Percentiles rank a stretch among this genome's conserved stretches.
Conservation (phyloP, 37 sponge, comb jelly and placozoan genomes). For the Chondrosia reniformis region DNA sequence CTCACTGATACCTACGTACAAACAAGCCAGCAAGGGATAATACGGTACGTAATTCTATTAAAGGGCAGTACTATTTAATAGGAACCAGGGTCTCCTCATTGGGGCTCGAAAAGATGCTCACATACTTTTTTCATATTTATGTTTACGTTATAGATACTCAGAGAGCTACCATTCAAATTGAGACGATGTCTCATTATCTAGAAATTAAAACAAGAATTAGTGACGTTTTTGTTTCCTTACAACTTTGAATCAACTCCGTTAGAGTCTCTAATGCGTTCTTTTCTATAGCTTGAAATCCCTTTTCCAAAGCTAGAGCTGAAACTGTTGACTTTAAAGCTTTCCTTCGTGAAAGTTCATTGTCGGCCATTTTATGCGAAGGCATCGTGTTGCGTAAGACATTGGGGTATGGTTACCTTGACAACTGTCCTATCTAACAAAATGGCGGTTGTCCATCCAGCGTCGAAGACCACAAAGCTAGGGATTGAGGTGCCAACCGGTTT, state of each 20-base stretch:
- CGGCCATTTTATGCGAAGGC: conserved; percentile 29
- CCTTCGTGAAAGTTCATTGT: conserved; percentile 35
- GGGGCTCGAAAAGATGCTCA: too few relatives aligned
- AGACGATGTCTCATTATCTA: too few relatives aligned
- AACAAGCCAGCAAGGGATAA: background rate
- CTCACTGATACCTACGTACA: conserved; percentile 54
- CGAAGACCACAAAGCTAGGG: conserved; percentile 35
- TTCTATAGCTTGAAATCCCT: conserved; percentile 46
- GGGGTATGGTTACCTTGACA: too few relatives aligned
- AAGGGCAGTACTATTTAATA: background rate
- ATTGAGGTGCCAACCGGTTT: conserved; percentile 63
- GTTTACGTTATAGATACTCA: too few relatives aligned
- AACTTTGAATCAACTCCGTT: conserved; percentile 65
- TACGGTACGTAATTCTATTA: too few relatives aligned
- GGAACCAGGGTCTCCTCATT: too few relatives aligned
- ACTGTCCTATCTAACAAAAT: too few relatives aligned
- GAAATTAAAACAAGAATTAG: too few relatives aligned
- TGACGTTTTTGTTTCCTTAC: conserved; percentile 32
- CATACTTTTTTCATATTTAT: too few relatives aligned
- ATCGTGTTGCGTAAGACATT: too few relatives aligned
- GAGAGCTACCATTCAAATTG: too few relatives aligned
- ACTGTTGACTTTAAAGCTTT: conserved; percentile 51
- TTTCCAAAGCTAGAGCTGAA: conserved; percentile 69
- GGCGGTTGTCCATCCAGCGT: background rate
- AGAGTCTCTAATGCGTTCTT: conserved; percentile 54